These are phyloP conservation scores for Sitophilus oryzae DNA, from an alignment of 1,140 invertebrate species.

Conservation along the genomic window DNA sequence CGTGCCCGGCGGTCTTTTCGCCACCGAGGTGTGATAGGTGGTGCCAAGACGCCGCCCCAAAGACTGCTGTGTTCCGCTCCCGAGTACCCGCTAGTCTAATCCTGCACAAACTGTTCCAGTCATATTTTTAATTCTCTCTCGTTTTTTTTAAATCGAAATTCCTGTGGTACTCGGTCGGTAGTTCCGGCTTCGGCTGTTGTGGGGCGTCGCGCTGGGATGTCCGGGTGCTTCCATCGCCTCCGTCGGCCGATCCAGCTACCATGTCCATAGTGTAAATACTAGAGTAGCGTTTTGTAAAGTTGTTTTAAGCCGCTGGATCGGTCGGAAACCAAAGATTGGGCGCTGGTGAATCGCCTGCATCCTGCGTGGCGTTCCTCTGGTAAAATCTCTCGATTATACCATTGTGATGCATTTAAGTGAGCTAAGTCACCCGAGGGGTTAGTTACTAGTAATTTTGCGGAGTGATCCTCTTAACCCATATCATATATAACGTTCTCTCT, in stretches of 20 bases:
- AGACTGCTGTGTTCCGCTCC: conserved; percentile 18
- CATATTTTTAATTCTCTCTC: conserved; percentile 6
- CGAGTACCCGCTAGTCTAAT: conserved; percentile 11
- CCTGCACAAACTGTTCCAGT: not conserved
- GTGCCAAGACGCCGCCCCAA: not conserved
- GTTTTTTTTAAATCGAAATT: not conserved
- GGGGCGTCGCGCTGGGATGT: conserved; percentile 13
- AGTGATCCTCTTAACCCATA: conserved; percentile 12
- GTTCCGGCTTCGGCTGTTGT: conserved; percentile 10
- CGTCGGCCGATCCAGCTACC: conserved; percentile 16
- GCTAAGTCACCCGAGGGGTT: conserved; percentile 39
- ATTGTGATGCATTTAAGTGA: conserved; percentile 41
- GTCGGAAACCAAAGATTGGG: conserved; percentile 42
- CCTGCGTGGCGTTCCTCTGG: conserved; percentile 29
- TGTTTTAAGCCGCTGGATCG: conserved; percentile 15
- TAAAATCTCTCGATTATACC: conserved; percentile 35
- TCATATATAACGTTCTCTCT: too few species aligned
- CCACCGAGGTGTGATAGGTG: conserved; percentile 54
- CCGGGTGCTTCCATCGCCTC: conserved; percentile 5
- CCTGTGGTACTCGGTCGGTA: conserved; percentile 14
- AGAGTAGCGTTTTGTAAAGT: conserved; percentile 19
- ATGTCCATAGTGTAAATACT: conserved; percentile 38
- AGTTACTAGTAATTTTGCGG: conserved; percentile 22
- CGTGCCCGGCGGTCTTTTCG: conserved; percentile 50
- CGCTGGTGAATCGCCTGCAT: conserved; percentile 30